Percentiles rank a stretch among this genome's conserved stretches.
phyloP scores from a whole-genome alignment of 2,113 vertebrate genomes.

The Nycticebus coucang region DNA sequence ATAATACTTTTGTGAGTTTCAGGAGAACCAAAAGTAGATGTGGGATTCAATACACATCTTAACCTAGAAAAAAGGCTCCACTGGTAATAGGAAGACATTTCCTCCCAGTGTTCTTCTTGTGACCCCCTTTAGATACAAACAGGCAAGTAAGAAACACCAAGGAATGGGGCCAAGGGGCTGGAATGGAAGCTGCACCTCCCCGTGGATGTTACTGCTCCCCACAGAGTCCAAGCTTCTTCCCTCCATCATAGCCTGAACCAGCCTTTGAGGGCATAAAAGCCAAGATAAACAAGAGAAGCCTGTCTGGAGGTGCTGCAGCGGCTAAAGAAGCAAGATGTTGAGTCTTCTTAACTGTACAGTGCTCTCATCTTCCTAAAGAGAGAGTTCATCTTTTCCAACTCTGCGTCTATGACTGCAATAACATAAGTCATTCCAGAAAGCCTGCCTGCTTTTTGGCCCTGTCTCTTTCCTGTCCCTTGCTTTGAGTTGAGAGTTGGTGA shows the following conservation, averaged over 20 bases:
- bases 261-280: not conserved
- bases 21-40: not conserved
- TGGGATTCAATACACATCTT: not conserved
- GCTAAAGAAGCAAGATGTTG: not conserved
- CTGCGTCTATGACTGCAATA: not conserved
- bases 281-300: not conserved
- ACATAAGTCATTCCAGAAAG: slow-evolving; percentile 22
- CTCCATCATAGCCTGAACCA: not conserved
- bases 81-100: not conserved
- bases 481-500: slow-evolving; percentile 20
- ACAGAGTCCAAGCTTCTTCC: not conserved
- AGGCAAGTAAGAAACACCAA: not conserved
- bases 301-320: not conserved
- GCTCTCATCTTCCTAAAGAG: not conserved
- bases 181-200: not conserved
- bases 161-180: not conserved
- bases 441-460: not conserved
- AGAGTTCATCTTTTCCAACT: not conserved
- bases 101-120: not conserved
- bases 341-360: not conserved
- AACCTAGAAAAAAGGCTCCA: not conserved
- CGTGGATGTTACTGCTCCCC: not conserved
- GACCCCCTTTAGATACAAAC: not conserved
- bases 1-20: slow-evolving; percentile 13
- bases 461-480: not conserved